phyloP scores from a whole-genome alignment of 2,797 vertebrate genomes.

The Lacerta bilineata region DNA sequence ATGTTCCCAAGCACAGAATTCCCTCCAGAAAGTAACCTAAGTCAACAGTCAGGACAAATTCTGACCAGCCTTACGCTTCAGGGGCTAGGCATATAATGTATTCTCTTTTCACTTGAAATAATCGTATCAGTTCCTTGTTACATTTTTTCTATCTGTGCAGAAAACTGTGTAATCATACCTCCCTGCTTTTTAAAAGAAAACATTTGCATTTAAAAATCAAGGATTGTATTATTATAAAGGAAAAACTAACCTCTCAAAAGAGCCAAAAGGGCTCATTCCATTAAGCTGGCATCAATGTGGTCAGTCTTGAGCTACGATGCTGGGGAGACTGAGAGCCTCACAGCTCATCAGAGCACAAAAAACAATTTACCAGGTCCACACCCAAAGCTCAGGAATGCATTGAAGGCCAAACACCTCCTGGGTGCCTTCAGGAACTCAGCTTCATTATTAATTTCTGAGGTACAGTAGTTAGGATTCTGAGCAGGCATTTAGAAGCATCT shows the following conservation, averaged over 20 bases:
- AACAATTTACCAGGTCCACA: slow-evolving; percentile 33
- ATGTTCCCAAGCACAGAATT: background rate
- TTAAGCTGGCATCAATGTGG: background rate
- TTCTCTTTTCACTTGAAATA: background rate
- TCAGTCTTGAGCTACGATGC: background rate
- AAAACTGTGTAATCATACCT: background rate
- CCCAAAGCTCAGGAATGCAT: slow-evolving; percentile 32
- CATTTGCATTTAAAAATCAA: background rate
- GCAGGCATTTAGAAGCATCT: background rate
- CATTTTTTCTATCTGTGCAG: background rate
- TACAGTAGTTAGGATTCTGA: slow-evolving; percentile 7
- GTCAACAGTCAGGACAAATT: background rate
- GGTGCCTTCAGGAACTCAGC: slow-evolving; percentile 11
- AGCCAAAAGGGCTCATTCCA: slow-evolving; percentile 1
- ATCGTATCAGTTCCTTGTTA: background rate
- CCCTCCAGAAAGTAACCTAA: background rate
- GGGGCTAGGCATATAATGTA: background rate
- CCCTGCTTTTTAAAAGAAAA: background rate
- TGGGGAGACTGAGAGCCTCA: slow-evolving; percentile 27
- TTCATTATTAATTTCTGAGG: slow-evolving; percentile 17
- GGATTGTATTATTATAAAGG: background rate
- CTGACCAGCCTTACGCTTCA: background rate
- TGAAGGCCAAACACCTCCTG: slow-evolving; percentile 21
- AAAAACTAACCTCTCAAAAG: slow-evolving; percentile 28
- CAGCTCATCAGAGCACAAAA: slow-evolving; percentile 17